phyloP scores from a whole-genome alignment of 2,888 invertebrate species.

The Camponotus fellah region DNA sequence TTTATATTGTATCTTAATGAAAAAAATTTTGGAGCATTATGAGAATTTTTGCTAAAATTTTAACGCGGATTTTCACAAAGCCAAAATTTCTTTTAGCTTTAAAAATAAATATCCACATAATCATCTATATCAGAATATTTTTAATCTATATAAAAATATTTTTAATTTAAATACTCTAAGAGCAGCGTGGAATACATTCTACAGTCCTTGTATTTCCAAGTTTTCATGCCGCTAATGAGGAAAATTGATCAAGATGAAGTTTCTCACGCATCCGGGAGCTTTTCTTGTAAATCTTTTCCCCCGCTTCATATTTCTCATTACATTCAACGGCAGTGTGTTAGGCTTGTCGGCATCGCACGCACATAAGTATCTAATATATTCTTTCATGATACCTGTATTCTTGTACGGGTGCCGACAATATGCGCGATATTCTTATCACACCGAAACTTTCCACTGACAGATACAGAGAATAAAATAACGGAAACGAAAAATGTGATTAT shows the following conservation, averaged over 20 bases:
- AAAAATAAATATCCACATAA: conserved; percentile 6
- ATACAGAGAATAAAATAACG: neutral
- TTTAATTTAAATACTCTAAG: neutral
- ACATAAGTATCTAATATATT: conserved; percentile 40
- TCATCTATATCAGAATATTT: neutral
- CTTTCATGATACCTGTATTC: conserved; percentile 3
- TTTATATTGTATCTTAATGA: neutral
- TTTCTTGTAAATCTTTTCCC: conserved; percentile 65
- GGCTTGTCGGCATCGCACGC: conserved; percentile 62
- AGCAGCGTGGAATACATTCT: neutral
- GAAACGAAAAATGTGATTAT: neutral
- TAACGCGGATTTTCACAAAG: neutral
- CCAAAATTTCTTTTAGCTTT: neutral
- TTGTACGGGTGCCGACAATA: conserved; percentile 56
- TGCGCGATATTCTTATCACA: conserved; percentile 53
- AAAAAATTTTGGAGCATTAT: neutral
- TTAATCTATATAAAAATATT: neutral
- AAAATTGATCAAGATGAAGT: conserved; percentile 69
- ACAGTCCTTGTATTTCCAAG: neutral
- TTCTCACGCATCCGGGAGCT: conserved; percentile 68
- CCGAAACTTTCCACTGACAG: conserved; percentile 55
- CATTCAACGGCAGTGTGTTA: conserved; percentile 45
- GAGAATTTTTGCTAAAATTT: neutral
- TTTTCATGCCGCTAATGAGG: conserved; percentile 43
- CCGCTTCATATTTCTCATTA: conserved; percentile 62